Base-by-base conservation (phyloP, 2,888 invertebrate species). In the Crocallis elinguaria region DNA sequence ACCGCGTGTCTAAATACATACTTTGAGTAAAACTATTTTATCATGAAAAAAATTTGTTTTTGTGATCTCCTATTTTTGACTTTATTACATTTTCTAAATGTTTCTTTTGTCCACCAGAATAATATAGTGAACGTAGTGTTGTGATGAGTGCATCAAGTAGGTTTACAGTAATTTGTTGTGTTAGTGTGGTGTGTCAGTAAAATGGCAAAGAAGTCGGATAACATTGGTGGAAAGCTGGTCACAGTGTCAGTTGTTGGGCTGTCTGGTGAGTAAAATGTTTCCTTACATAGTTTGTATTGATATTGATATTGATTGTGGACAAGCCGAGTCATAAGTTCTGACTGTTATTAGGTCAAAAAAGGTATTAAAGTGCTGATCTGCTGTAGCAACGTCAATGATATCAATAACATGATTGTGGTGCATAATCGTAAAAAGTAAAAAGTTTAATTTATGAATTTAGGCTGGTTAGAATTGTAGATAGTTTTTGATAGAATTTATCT, bases 241-340 rank as follows among this genome's bases (percentile, higher is more conserved):
- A 97, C 97, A 73, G 94, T 98, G 60, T 95, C 98, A 69, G 96
- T 99, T 69, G 97, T 99, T 66, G 98, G 98, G 57, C 93, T 99
- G 65, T 98, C 94, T 79, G 94, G 94, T 92, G 69, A 88, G 89
- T 41, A 29, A 16, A 12, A 14, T 1, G 7, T 19, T 12, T 32
- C 32, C 11, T 33, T 7, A 5, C 23, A n/a, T n/a, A n/a, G n/a
- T n/a, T n/a, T n/a, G n/a, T n/a, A n/a, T n/a, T n/a, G n/a, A n/a
- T n/a, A n/a, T n/a, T n/a, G n/a, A n/a, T n/a, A n/a, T n/a, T n/a
- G n/a, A n/a, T n/a, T n/a, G n/a, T n/a, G n/a, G n/a, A n/a, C n/a
- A n/a, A n/a, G n/a, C n/a, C n/a, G n/a, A n/a, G n/a, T n/a, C n/a
- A n/a, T n/a, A n/a, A n/a, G n/a, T n/a, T n/a, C n/a, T n/a, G n/a